phyloP scores from a whole-genome alignment of 2,113 vertebrate species.

The Cinclus mexicanus region DNA sequence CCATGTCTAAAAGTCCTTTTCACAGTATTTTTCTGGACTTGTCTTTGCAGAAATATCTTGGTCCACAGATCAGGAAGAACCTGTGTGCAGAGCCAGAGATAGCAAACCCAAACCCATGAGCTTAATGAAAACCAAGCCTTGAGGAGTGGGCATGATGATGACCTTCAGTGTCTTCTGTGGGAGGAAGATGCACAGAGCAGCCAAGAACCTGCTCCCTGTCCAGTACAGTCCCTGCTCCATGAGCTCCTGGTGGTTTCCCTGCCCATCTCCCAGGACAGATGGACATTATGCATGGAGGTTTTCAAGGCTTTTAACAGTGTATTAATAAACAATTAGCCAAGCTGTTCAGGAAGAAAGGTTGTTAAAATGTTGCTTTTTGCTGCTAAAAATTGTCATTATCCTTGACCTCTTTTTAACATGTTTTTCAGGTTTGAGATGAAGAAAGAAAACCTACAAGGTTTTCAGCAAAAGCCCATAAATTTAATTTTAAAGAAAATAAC shows the following conservation, averaged over 20 bases:
- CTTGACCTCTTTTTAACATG: not conserved
- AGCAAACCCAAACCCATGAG: not conserved
- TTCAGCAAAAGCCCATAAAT: not conserved
- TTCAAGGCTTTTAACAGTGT: not conserved
- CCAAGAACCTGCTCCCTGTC: not conserved
- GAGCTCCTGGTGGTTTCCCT: not conserved
- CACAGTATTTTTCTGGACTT: not conserved
- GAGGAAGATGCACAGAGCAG: not conserved
- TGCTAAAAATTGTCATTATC: not conserved
- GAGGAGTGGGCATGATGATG: fast-evolving
- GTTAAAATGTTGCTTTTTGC: not conserved
- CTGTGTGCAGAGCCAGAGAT: not conserved
- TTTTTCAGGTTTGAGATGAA: constrained; percentile 12
- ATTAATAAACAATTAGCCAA: not conserved
- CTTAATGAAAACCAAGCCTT: not conserved
- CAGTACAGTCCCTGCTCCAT: not conserved
- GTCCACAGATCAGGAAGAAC: not conserved
- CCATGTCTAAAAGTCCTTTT: not conserved
- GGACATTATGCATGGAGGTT: not conserved
- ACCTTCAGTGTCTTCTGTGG: not conserved
- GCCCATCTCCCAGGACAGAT: not conserved
- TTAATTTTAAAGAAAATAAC: not conserved
- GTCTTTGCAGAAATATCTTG: not conserved
- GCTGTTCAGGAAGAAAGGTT: not conserved
- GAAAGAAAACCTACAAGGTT: not conserved